Evolutionary conservation across 2,888 invertebrate species (phyloP).

Genomic region (Andrena marginata): DNA sequence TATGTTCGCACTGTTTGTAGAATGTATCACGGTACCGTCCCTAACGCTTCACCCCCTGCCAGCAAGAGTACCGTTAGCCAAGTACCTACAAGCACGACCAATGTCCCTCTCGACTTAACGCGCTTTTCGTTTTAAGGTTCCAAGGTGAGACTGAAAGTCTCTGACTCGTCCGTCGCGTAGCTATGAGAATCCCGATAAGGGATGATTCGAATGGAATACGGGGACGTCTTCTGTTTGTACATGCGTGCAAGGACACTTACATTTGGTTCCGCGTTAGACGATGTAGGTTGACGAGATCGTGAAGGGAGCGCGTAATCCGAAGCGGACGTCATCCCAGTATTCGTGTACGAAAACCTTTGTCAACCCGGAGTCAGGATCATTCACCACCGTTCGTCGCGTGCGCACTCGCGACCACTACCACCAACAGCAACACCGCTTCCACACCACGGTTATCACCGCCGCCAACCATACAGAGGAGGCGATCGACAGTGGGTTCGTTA

Average conservation of each 20-base stretch:
- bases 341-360: conserved; percentile 70
- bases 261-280: conserved; percentile 78
- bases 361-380: conserved; percentile 72
- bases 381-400: conserved; percentile 69
- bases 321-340: conserved; percentile 77
- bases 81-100: conserved; percentile 4
- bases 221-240: not conserved
- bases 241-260: conserved; percentile 67
- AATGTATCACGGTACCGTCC: conserved; percentile 5
- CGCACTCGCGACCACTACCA: conserved; percentile 69
- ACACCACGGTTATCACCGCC: conserved; percentile 19
- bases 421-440: conserved; percentile 44
- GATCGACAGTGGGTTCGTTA: conserved; percentile 20
- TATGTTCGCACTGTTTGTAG: conserved; percentile 14
- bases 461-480: conserved; percentile 3
- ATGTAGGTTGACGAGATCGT: conserved; percentile 74
- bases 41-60: conserved; percentile 43
- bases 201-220: too few relatives aligned
- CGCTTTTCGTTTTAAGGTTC: not conserved
- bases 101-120: not conserved
- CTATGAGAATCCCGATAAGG: too few relatives aligned
- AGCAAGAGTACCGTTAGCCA: conserved; percentile 45
- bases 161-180: not conserved
- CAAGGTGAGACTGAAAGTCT: not conserved
- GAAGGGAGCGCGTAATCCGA: conserved; percentile 76